Conservation (phyloP, 2,888 invertebrate species). For the Fragum sueziense region DNA sequence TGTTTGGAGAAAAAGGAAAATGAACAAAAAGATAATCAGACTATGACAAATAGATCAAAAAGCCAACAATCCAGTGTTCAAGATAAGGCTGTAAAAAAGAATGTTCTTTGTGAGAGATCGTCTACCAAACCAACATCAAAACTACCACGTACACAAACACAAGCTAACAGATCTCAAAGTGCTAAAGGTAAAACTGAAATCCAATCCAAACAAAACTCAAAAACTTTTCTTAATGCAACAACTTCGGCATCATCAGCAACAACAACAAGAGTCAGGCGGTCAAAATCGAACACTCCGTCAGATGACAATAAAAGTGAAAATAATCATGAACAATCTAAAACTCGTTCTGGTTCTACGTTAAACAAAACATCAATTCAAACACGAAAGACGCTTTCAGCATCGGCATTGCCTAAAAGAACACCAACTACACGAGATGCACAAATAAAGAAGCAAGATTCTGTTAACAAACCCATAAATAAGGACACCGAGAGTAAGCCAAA, state of each 20-base stretch:
- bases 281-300: conserved; percentile 4
- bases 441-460: no score
- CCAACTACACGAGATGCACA: no score
- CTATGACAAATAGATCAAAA: neutral
- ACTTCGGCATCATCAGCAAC: neutral
- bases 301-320: neutral
- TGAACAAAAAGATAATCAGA: neutral
- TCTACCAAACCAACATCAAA: neutral
- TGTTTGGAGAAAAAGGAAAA: neutral
- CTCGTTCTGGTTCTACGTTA: no score
- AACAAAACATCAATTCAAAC: no score
- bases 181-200: neutral
- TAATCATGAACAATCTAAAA: no score
- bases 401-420: no score
- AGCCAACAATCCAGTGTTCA: neutral
- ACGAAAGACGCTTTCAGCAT: no score
- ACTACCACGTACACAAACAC: neutral
- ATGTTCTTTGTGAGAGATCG: neutral
- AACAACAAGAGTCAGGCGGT: neutral
- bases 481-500: no score
- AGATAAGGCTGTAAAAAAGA: neutral
- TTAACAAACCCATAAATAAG: no score
- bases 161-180: neutral
- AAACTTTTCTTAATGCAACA: neutral
- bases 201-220: neutral